Base-by-base conservation (phyloP, 1,140 invertebrate species). In the Marisa cornuarietis region DNA sequence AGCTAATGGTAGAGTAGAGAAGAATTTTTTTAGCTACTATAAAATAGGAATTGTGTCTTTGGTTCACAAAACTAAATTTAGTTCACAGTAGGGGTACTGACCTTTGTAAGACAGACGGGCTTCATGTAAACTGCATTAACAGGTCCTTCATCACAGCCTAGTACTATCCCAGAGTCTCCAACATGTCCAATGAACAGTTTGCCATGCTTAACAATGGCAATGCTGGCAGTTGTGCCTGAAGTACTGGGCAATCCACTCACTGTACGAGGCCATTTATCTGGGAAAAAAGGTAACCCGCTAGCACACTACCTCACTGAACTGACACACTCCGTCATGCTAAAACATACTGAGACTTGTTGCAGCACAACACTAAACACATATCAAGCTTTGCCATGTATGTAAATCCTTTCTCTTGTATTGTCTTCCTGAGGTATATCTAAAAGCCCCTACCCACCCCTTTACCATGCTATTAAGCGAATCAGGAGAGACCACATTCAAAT, bases 171-270 rank as follows among this genome's bases (percentile, higher is more conserved):
- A 0, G 97, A 99, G 91, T 99, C 98, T 26, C 98, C 98, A 54
- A 99, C 98, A 93, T 99, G 98, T 24, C 97, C 98, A 76, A 98
- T 95, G 88, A 99, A 99, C 79, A 99, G 95, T 92, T 99, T 99
- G 24, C 96, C 95, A 85, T 95, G 94, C 81, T 96, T 93, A 86
- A 99, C 97, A 90, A 99, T 98, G 4, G 96, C 96, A 79, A 99
- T 94, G 86, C 96, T 98, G 24, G 97, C 97, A 18, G 98, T 99
- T 20, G 97, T 99, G 6, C 98, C 98, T 0, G 98, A 96, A 8
- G 98, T 99, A 87, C 97, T 98, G 8, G 97, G 96, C 76, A 98
- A 92, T 62, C 98, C 98, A 77, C 95, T 96, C 14, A 95, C 93
- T 42, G 97, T 99, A 91, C 95, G 96, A 14, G 97, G 96, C 98